Conservation (phyloP, 2,797 vertebrate species). For the Holocentrus rufus region DNA sequence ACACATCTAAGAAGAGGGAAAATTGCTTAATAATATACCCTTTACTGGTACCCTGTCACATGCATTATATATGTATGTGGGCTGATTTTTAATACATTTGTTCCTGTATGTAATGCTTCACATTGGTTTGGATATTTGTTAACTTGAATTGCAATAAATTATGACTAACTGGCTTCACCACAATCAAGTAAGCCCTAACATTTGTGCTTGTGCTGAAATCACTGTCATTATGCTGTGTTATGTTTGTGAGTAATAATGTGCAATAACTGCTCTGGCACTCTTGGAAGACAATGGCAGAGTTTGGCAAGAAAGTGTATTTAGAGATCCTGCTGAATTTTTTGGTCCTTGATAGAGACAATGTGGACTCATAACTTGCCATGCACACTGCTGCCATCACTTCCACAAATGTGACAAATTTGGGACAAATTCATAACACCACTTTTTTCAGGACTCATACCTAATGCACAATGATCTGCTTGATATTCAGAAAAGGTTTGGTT, state of each 20-base stretch:
- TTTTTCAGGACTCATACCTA: neutral
- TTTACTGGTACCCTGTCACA: too few relatives aligned
- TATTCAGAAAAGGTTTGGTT: neutral
- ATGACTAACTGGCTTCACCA: neutral
- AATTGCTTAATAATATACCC: too few relatives aligned
- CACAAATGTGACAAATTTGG: neutral
- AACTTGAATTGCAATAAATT: neutral
- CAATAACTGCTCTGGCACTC: neutral
- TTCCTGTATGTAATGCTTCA: too few relatives aligned
- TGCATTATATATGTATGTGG: too few relatives aligned
- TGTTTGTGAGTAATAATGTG: neutral
- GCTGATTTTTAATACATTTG: too few relatives aligned
- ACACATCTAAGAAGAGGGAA: too few relatives aligned
- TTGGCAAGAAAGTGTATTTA: neutral
- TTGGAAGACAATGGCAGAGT: neutral
- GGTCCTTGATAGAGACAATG: neutral
- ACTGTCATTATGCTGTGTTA: neutral
- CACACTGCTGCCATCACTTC: neutral
- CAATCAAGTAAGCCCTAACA: neutral
- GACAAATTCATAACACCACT: neutral
- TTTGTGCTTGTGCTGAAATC: neutral
- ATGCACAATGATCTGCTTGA: neutral
- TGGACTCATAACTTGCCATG: neutral
- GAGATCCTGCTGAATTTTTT: neutral
- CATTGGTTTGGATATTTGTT: neutral